A percentile compares a stretch with the other conserved stretches of the same genome.
phyloP scores from a whole-genome alignment of 2,888 invertebrate genomes.

The Parnassius smintheus region DNA sequence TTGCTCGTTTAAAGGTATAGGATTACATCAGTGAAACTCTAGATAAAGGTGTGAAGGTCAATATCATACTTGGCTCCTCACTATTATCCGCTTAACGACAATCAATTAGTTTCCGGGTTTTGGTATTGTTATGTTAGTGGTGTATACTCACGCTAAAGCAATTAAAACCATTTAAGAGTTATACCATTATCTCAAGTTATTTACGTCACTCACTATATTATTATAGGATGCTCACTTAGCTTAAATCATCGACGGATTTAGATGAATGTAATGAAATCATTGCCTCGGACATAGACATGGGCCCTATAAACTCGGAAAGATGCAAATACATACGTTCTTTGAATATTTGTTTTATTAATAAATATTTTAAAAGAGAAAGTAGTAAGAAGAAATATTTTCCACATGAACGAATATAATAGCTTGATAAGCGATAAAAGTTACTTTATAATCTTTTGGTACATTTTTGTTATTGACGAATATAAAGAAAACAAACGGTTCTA shows the following conservation, averaged over 20 bases:
- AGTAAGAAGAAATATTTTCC: too few relatives aligned
- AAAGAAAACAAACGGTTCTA: too few relatives aligned
- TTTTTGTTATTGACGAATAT: too few relatives aligned
- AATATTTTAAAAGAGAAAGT: too few relatives aligned
- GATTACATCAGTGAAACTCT: conserved; percentile 40
- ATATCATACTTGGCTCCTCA: conserved; percentile 37
- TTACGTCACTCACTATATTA: conserved; percentile 1
- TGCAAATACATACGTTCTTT: too few relatives aligned
- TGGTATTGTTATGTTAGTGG: conserved; percentile 4
- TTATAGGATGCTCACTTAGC: neutral
- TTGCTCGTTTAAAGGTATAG: too few relatives aligned
- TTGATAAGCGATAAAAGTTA: too few relatives aligned
- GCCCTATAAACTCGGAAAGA: too few relatives aligned
- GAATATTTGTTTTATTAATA: too few relatives aligned
- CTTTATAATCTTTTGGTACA: too few relatives aligned
- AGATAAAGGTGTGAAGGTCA: conserved; percentile 63
- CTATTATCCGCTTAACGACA: conserved; percentile 42
- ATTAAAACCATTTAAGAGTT: conserved; percentile 8
- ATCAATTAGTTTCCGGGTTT: conserved; percentile 55
- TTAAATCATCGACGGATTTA: conserved; percentile 9
- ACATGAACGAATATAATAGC: too few relatives aligned
- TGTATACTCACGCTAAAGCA: conserved; percentile 15
- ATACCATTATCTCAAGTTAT: neutral
- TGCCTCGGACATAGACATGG: too few relatives aligned
- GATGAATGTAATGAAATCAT: neutral